Evolutionary conservation across 2,113 vertebrate genomes (phyloP).

Genomic region (Vireo altiloquus): DNA sequence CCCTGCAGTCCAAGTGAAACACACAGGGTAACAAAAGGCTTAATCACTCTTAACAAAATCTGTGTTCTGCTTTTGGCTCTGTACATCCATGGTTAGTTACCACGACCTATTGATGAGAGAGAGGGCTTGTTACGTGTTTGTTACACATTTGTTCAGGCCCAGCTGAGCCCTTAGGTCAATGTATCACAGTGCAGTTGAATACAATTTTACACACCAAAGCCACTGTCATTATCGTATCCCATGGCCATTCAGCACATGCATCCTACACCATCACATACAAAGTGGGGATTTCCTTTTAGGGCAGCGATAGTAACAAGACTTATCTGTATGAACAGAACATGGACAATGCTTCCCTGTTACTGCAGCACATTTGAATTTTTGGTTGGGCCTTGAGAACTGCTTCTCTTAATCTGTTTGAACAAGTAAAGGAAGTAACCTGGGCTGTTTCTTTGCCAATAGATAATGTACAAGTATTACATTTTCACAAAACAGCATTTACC

Average conservation of each 20-base stretch:
- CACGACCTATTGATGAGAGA: neutral
- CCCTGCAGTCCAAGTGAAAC: neutral
- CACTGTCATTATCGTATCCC: neutral
- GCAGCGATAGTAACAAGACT: neutral
- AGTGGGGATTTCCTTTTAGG: neutral
- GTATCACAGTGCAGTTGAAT: neutral
- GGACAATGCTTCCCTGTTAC: accelerated
- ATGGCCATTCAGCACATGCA: neutral
- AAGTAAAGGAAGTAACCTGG: neutral
- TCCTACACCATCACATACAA: accelerated
- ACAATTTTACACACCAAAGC: neutral
- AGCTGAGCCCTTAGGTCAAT: neutral
- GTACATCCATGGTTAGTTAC: neutral
- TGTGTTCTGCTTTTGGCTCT: neutral
- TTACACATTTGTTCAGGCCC: neutral
- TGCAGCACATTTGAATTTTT: neutral
- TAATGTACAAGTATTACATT: neutral
- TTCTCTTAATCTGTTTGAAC: neutral
- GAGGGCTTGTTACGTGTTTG: neutral
- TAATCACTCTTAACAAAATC: neutral
- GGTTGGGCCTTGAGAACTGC: neutral
- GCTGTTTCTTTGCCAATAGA: neutral
- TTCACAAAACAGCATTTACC: neutral
- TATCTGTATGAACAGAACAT: neutral
- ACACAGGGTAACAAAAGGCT: neutral